phyloP scores from a whole-genome alignment of 2,113 vertebrate genomes.

The Gopherus flavomarginatus region DNA sequence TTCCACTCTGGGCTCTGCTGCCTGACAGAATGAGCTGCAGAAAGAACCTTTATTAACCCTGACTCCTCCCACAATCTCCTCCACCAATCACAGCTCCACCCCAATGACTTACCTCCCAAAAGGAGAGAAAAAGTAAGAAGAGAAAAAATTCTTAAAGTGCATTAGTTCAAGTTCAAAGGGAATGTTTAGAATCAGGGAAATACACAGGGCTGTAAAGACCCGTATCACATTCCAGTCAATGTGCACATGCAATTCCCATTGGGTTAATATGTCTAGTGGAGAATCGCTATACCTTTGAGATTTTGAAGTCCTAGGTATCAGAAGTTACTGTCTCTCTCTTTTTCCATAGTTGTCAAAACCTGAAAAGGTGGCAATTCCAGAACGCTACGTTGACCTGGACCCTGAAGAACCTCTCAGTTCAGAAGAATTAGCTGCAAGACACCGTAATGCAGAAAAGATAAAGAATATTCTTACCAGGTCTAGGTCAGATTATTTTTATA shows the following conservation, averaged over 20 bases:
- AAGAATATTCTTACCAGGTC: slow-evolving; percentile 94
- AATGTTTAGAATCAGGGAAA: background rate
- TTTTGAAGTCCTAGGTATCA: background rate
- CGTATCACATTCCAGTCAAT: background rate
- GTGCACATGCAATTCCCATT: background rate
- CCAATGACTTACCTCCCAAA: background rate
- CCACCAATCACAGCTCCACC: background rate
- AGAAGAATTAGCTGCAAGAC: slow-evolving; percentile 91
- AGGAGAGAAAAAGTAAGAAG: slow-evolving; percentile 14
- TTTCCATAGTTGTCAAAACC: slow-evolving; percentile 89
- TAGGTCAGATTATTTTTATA: slow-evolving; percentile 80
- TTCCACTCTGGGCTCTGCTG: background rate
- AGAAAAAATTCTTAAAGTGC: slow-evolving; percentile 8
- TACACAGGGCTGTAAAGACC: background rate
- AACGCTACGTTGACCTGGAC: slow-evolving; percentile 93
- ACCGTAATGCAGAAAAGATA: slow-evolving; percentile 94
- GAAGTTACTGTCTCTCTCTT: background rate
- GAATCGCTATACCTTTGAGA: background rate
- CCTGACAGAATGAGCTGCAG: background rate
- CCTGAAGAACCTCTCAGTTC: slow-evolving; percentile 91
- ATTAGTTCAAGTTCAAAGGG: slow-evolving; percentile 7
- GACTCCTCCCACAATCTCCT: slow-evolving; percentile 17
- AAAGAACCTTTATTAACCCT: slow-evolving; percentile 11
- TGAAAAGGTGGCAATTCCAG: slow-evolving; percentile 93
- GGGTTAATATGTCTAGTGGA: background rate